Conservation (phyloP, 2,888 invertebrate genomes). For the Epinotia ramella region DNA sequence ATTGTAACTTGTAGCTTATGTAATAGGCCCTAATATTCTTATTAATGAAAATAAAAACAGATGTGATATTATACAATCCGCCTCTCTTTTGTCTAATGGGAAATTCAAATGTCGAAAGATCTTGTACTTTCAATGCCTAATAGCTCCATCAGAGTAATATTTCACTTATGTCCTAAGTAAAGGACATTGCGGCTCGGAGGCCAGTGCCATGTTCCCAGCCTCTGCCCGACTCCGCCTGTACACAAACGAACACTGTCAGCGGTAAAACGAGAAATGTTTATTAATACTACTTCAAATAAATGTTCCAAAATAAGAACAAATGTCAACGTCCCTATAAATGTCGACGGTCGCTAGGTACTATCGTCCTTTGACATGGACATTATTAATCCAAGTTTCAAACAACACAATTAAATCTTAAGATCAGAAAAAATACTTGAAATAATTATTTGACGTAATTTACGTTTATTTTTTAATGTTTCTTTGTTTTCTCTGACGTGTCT, state of each 20-base stretch:
- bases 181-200: conserved; percentile 22
- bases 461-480: background rate
- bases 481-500: conserved; percentile 5
- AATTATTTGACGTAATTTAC: background rate
- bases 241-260: conserved; percentile 3
- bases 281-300: background rate
- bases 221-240: conserved; percentile 15
- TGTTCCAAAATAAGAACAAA: background rate
- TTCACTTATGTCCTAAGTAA: conserved; percentile 1
- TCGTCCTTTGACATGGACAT: background rate
- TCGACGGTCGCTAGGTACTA: background rate
- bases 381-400: background rate
- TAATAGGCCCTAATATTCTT: too few species aligned
- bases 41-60: background rate
- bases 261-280: background rate
- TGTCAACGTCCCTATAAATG: background rate
- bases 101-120: too few species aligned
- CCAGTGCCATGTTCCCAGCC: conserved; percentile 26
- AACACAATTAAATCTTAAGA: background rate
- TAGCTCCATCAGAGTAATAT: too few species aligned
- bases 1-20: too few species aligned
- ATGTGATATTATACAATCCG: background rate
- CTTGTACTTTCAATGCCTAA: too few species aligned
- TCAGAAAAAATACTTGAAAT: too few species aligned
- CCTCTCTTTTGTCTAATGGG: background rate